Evolutionary conservation across 2,888 invertebrate species (phyloP), one percentile per base, ranked within the genome.

Genomic region (Drosophila siamana): DNA sequence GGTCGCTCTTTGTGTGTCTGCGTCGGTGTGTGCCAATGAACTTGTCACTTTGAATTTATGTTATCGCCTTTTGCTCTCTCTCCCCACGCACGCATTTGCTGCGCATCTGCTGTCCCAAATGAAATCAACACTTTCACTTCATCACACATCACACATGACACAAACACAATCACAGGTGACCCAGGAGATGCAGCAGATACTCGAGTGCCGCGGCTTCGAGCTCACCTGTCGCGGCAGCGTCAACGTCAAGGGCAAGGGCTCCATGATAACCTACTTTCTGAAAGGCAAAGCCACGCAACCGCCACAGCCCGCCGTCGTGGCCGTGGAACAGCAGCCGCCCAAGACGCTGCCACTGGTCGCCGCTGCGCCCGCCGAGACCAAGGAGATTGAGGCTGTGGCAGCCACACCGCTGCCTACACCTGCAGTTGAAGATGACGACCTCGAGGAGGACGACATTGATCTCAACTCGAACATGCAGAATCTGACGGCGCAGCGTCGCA

Each of bases 191-290:
- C 95, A 95, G 90, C 96, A 97, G 86, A 96, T 98, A 80, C 93
- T 98, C 46, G 92, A 94, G 76, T 92, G 93, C 13, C 95, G 95
- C 64, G 97, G 97, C 40, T 98, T 96, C 92, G 94, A 95, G 38
- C 93, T 98, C 41, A 95, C 95, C 26, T 97, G 97, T 92, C 94
- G 98, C 4, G 98, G 98, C 15, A 95, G 95, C 69, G 95, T 98
- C 55, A 95, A 96, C 88, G 98, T 98, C 11, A 98, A 98, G 92
- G 98, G 98, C 60, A 98, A 98, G 92, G 98, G 98, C 16, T 96
- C 97, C 78, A 98, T 98, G 98, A 94, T 97, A 72, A 98, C 98
- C 0, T 98, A 96, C 92, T 97, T 97, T 67, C 88, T 92, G 2
- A 91, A 92, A 57, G 90, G 90, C 13, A 92, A 90, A 72, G 63